Conservation (phyloP, 92 coral and sea anemone species). For the Epizoanthus stellaris region DNA sequence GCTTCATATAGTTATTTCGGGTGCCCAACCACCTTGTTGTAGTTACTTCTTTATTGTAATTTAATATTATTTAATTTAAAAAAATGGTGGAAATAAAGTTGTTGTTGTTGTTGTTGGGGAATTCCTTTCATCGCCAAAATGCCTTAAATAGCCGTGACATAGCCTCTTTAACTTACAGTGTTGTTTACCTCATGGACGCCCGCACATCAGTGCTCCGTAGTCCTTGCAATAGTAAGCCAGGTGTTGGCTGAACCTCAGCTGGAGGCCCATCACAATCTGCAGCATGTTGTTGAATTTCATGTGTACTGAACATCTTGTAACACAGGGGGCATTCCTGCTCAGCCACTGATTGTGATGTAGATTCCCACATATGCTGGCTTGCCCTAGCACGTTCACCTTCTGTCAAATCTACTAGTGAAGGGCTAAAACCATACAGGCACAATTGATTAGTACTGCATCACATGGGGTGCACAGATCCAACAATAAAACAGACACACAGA, state of each 20-base stretch:
- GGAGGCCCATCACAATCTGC: constrained; percentile 25
- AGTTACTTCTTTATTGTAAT: too few relatives aligned
- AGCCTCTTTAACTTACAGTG: background rate
- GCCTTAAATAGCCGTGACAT: too few relatives aligned
- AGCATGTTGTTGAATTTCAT: constrained; percentile 19
- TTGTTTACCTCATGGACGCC: constrained; percentile 1
- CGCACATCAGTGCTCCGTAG: background rate
- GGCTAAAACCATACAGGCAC: background rate
- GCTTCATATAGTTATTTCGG: too few relatives aligned
- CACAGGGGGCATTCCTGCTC: constrained; percentile 38
- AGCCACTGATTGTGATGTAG: background rate
- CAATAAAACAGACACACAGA: too few relatives aligned
- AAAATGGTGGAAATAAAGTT: too few relatives aligned
- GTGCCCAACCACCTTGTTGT: too few relatives aligned
- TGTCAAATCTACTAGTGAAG: constrained; percentile 38
- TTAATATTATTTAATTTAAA: too few relatives aligned
- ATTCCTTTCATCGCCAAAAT: too few relatives aligned
- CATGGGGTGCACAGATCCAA: too few relatives aligned
- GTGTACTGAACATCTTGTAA: constrained; percentile 33
- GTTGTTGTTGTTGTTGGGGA: too few relatives aligned
- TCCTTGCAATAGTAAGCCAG: background rate
- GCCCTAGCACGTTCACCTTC: background rate
- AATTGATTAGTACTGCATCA: too few relatives aligned
- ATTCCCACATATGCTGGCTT: background rate
- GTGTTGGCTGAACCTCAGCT: background rate